A percentile compares a stretch with the other conserved stretches of the same genome.
phyloP scores from a whole-genome alignment of 1,140 invertebrate genomes.

The Bombus ignitus region DNA sequence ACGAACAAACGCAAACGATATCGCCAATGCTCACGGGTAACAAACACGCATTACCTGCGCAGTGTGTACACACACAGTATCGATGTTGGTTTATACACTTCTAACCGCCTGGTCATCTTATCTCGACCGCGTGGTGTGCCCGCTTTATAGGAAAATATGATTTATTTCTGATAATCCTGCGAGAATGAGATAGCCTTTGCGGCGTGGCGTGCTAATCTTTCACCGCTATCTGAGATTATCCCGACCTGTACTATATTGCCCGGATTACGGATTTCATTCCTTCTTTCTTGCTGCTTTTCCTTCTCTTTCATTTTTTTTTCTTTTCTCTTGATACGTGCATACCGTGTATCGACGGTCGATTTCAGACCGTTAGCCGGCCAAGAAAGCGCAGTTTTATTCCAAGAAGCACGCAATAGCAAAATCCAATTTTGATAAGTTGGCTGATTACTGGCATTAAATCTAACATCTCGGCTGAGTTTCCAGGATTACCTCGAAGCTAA shows the following conservation, averaged over 20 bases:
- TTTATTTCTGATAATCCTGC: slow-evolving; percentile 81
- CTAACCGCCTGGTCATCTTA: slow-evolving; percentile 55
- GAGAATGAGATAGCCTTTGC: slow-evolving; percentile 79
- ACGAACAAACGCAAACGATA: slow-evolving; percentile 63
- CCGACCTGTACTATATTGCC: slow-evolving; percentile 73
- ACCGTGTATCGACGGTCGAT: not conserved
- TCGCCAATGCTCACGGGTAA: slow-evolving; percentile 56
- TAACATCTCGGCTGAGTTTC: too few species aligned
- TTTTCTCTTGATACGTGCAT: slow-evolving; percentile 20
- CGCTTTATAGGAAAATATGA: slow-evolving; percentile 77
- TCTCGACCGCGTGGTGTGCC: slow-evolving; percentile 52
- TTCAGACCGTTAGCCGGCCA: not conserved
- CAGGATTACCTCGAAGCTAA: not conserved
- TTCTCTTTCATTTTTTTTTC: slow-evolving; percentile 55
- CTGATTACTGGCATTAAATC: not conserved
- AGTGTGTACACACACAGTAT: slow-evolving; percentile 49
- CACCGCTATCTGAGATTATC: slow-evolving; percentile 76
- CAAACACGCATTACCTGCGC: slow-evolving; percentile 66
- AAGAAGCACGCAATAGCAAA: not conserved
- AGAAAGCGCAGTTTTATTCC: not conserved
- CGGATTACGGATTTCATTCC: slow-evolving; percentile 77
- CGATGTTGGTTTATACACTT: slow-evolving; percentile 43
- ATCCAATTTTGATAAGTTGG: not conserved
- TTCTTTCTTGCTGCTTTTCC: slow-evolving; percentile 51
- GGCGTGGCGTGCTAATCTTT: slow-evolving; percentile 76